phyloP scores from a whole-genome alignment of 2,113 vertebrate species.

The Hoplias malabaricus region DNA sequence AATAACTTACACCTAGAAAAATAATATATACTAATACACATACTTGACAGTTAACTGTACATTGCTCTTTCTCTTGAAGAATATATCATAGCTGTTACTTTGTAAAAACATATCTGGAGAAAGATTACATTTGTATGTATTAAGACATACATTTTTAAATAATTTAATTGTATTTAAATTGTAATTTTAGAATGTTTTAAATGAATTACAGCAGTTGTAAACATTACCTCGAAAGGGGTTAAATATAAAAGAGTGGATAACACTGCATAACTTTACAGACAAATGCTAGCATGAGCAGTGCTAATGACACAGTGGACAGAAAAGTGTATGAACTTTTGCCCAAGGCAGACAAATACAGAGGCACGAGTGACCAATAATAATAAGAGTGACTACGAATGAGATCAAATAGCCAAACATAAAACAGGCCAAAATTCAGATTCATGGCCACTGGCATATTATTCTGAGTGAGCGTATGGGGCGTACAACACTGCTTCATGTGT shows the following conservation, averaged over 20 bases:
- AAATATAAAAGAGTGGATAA: not conserved
- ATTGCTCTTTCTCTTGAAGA: too few relatives aligned
- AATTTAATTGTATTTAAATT: too few relatives aligned
- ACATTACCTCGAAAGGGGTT: too few relatives aligned
- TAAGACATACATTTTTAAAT: too few relatives aligned
- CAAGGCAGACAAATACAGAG: slow-evolving; percentile 35
- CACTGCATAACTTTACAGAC: not conserved
- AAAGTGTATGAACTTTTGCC: slow-evolving; percentile 55
- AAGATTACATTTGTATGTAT: too few relatives aligned
- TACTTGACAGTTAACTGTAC: too few relatives aligned
- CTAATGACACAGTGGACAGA: not conserved
- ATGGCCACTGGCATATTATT: not conserved
- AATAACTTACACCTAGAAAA: too few relatives aligned
- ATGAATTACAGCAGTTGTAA: too few relatives aligned
- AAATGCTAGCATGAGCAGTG: not conserved
- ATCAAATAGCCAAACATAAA: slow-evolving; percentile 10
- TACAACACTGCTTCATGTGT: not conserved
- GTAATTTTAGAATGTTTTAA: too few relatives aligned
- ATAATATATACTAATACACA: too few relatives aligned
- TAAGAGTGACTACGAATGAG: slow-evolving; percentile 32
- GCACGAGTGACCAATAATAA: slow-evolving; percentile 45
- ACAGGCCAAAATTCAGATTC: not conserved
- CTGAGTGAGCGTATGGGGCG: not conserved
- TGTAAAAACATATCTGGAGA: too few relatives aligned
- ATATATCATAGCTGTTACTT: too few relatives aligned